Conservation (phyloP, 2,888 invertebrate species). For the Serripes groenlandicus region DNA sequence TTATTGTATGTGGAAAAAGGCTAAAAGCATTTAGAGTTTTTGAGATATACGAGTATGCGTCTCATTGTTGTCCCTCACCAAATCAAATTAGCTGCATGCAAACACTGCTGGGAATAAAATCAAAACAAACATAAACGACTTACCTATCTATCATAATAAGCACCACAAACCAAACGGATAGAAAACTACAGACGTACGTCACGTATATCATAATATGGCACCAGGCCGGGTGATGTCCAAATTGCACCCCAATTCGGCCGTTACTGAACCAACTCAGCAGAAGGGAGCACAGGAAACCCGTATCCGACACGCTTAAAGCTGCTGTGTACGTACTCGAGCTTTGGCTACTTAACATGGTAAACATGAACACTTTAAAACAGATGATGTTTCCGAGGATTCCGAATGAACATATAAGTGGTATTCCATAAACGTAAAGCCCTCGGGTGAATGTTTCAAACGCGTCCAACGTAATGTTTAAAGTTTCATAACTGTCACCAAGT, state of each 20-base stretch:
- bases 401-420: slow-evolving; percentile 90
- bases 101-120: too few species aligned
- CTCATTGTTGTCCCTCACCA: too few species aligned
- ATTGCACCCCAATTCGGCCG: slow-evolving; percentile 50
- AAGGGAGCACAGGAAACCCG: slow-evolving; percentile 90
- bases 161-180: slow-evolving; percentile 94
- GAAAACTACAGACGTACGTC: slow-evolving; percentile 90
- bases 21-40: too few species aligned
- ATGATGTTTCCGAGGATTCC: slow-evolving; percentile 92
- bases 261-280: slow-evolving; percentile 85
- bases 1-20: too few species aligned
- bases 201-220: slow-evolving; percentile 73
- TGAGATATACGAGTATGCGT: too few species aligned
- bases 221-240: slow-evolving; percentile 43
- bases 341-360: slow-evolving; percentile 90
- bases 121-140: slow-evolving; percentile 88
- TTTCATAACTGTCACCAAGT: too few species aligned
- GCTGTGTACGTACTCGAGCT: slow-evolving; percentile 93
- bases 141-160: slow-evolving; percentile 94
- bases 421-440: slow-evolving; percentile 46
- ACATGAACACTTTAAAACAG: slow-evolving; percentile 91
- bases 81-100: too few species aligned
- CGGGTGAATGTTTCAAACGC: slow-evolving; percentile 23
- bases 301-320: slow-evolving; percentile 92
- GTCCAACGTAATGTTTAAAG: not conserved